Evolutionary conservation across 2,113 vertebrate species (phyloP).

Genomic region (Lontra canadensis): DNA sequence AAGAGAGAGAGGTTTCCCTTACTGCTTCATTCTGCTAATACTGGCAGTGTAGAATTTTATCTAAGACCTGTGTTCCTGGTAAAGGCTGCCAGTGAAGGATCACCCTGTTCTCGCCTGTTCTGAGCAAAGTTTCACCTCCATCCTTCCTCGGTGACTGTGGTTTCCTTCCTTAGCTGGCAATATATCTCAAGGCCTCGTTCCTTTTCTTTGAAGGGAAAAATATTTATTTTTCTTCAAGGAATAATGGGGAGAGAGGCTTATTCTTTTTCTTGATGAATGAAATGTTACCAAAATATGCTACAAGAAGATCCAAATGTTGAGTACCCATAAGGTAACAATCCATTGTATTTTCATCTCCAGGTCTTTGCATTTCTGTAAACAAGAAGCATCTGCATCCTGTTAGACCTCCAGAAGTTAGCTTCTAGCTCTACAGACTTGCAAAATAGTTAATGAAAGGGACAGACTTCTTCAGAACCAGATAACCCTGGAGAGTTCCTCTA

Average conservation of each 20-base stretch:
- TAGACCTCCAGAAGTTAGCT: not conserved
- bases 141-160: not conserved
- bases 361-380: not conserved
- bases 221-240: not conserved
- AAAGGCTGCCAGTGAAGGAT: not conserved
- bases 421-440: not conserved
- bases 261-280: not conserved
- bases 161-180: not conserved
- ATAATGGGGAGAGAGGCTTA: not conserved
- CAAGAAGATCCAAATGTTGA: not conserved
- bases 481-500: not conserved
- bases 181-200: not conserved
- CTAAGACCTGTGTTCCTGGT: not conserved
- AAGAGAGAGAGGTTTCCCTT: not conserved
- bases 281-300: not conserved
- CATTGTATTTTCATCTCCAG: not conserved
- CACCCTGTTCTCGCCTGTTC: not conserved
- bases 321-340: not conserved
- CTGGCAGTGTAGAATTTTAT: not conserved
- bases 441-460: not conserved
- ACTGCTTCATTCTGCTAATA: not conserved
- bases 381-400: not conserved
- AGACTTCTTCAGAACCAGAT: not conserved
- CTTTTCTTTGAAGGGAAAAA: not conserved
- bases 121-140: not conserved